Conservation (phyloP, 2,888 invertebrate genomes). For the Sepioteuthis lessoniana region DNA sequence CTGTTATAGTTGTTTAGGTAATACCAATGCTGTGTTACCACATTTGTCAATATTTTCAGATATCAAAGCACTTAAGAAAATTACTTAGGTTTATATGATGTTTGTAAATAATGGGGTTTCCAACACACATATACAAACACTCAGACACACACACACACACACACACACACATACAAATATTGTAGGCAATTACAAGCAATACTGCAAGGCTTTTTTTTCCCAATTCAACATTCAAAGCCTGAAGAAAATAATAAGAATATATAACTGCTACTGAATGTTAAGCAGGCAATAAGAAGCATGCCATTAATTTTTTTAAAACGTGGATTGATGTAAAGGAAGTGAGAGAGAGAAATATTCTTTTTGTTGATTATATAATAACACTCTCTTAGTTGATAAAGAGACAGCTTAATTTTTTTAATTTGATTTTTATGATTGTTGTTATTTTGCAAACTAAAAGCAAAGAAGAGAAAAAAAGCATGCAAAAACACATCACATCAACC, state of each 20-base stretch:
- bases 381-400: too few species aligned
- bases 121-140: not conserved
- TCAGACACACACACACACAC: too few species aligned
- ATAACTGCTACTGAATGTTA: not conserved
- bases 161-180: not conserved
- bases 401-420: too few species aligned
- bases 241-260: not conserved
- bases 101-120: not conserved
- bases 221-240: not conserved
- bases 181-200: not conserved
- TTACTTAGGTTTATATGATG: not conserved
- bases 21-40: not conserved
- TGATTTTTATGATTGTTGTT: too few species aligned
- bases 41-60: not conserved
- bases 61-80: not conserved
- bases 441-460: too few species aligned
- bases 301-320: too few species aligned
- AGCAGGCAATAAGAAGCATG: too few species aligned
- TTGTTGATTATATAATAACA: too few species aligned
- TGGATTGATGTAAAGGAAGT: too few species aligned
- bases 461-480: too few species aligned
- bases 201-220: not conserved
- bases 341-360: too few species aligned
- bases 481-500: too few species aligned
- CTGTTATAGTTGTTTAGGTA: not conserved